Percentiles rank a stretch among this genome's conserved stretches.
phyloP scores from a whole-genome alignment of 2,888 invertebrate species.

The Eristalis arbustorum region DNA sequence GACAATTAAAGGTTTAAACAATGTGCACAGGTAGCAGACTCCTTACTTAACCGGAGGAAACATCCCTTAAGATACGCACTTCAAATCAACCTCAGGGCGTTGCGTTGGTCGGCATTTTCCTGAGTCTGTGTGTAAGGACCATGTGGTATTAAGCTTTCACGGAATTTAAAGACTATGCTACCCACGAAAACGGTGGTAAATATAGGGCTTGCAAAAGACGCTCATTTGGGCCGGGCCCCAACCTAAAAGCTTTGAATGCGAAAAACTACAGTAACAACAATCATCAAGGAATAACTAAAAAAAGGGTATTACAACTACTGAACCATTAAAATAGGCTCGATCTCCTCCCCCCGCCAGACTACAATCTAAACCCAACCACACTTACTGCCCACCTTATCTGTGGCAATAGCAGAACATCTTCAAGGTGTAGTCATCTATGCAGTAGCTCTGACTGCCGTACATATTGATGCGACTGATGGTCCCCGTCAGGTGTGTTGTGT shows the following conservation, averaged over 20 bases:
- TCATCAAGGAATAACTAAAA: neutral
- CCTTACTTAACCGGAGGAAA: too few species aligned
- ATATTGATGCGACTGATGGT: conserved; percentile 89
- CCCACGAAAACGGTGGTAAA: too few species aligned
- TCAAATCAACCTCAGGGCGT: too few species aligned
- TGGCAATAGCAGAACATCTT: conserved; percentile 90
- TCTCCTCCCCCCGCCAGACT: neutral
- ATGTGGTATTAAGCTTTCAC: too few species aligned
- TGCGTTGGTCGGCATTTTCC: too few species aligned
- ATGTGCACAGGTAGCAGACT: too few species aligned
- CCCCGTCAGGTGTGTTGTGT: conserved; percentile 81
- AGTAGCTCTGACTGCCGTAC: conserved; percentile 90
- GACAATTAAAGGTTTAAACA: too few species aligned
- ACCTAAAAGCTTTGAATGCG: neutral
- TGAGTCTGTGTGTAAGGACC: too few species aligned
- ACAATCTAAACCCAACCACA: neutral
- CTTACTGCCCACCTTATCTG: conserved; percentile 73
- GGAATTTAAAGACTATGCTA: too few species aligned
- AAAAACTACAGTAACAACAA: neutral
- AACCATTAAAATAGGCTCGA: conserved; percentile 20
- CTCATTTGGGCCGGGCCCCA: too few species aligned
- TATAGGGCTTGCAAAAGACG: too few species aligned
- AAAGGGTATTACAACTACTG: neutral
- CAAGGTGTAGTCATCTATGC: conserved; percentile 87
- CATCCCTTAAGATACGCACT: too few species aligned